Evolutionary conservation across 2,797 vertebrate species (phyloP), one percentile per base, ranked within the genome.

Genomic region (Chromis chromis): DNA sequence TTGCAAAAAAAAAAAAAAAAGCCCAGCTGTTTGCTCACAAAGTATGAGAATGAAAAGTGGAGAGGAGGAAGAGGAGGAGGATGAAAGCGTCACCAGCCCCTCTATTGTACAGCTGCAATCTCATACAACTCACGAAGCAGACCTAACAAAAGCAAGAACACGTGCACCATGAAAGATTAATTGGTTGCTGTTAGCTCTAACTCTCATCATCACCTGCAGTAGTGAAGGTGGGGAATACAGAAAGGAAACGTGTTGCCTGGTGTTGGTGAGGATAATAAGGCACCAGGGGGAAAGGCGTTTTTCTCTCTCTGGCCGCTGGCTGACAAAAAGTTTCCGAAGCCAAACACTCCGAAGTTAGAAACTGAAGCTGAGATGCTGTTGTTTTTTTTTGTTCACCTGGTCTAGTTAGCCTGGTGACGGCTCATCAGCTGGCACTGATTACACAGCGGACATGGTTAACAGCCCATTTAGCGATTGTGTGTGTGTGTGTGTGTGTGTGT

Each of bases 121-220:
- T 74, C 79, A 59, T 81, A 69, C 77, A 84, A 66, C 89, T 86
- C 74, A 70, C 27, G 7, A 70, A 76, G 75, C 65, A 66, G 69
- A 74, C 72, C 44, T 73, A 83, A 91, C 88, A 91, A 91, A 93
- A 93, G 84, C 83, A 74, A 53, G 71, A 88, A 87, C 89, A 91
- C 70, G 84, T 91, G 87, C 86, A 68, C 79, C 85, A 87, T 88
- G 85, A 91, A 90, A 92, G 90, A 93, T 94, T 90, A 93, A 93
- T 93, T 91, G 88, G 77, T 85, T 77, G 85, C 88, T 78, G 82
- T 92, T 91, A 83, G 85, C 81, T 70, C 72, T 63, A 81, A 82
- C 70, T 71, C 85, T 84, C 88, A 88, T 91, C 89, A 86, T 92
- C 85, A 92, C 90, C 91, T 89, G 85, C 81, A 81, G 80, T 28